Evolutionary conservation across 2,888 invertebrate genomes (phyloP).

Genomic region (Sturmia bella): DNA sequence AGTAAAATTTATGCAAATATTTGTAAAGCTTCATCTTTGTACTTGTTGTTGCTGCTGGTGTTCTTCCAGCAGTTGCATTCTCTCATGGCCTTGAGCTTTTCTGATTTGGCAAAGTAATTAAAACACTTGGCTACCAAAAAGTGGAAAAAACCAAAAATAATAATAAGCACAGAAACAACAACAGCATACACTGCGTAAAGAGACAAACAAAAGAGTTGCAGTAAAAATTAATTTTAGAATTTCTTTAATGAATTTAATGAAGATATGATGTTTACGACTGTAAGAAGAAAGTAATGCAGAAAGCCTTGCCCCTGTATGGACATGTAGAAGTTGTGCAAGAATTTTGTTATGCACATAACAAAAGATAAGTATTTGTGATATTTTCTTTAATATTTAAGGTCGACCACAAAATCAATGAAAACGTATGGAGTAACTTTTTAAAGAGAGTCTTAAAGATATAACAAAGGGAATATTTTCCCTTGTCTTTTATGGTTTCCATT

Average conservation of each 20-base stretch:
- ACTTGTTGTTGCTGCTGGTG: slow-evolving; percentile 11
- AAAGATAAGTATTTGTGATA: too few species aligned
- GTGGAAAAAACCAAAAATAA: slow-evolving; percentile 26
- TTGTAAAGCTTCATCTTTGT: slow-evolving; percentile 1
- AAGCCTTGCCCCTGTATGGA: too few species aligned
- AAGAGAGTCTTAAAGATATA: too few species aligned
- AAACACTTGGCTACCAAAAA: slow-evolving; percentile 64
- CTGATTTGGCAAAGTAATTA: slow-evolving; percentile 67
- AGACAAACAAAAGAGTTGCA: slow-evolving; percentile 19
- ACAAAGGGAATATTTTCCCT: too few species aligned
- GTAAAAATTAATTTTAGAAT: slow-evolving; percentile 56
- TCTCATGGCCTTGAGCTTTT: slow-evolving; percentile 62
- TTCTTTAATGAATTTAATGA: slow-evolving; percentile 65
- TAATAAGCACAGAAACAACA: slow-evolving; percentile 32
- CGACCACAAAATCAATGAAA: too few species aligned
- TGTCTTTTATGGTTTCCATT: too few species aligned
- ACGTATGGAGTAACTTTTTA: too few species aligned
- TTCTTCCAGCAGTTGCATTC: slow-evolving; percentile 12
- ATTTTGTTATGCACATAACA: too few species aligned
- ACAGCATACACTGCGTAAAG: not conserved
- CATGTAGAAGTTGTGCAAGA: too few species aligned
- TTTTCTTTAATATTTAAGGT: too few species aligned
- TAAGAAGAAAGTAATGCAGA: too few species aligned
- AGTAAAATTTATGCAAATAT: slow-evolving; percentile 12
- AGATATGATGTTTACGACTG: too few species aligned